Percentiles rank a stretch among this genome's conserved stretches.
Evolutionary conservation across 2,797 vertebrate genomes (phyloP).

Genomic region (Thamnophis elegans): DNA sequence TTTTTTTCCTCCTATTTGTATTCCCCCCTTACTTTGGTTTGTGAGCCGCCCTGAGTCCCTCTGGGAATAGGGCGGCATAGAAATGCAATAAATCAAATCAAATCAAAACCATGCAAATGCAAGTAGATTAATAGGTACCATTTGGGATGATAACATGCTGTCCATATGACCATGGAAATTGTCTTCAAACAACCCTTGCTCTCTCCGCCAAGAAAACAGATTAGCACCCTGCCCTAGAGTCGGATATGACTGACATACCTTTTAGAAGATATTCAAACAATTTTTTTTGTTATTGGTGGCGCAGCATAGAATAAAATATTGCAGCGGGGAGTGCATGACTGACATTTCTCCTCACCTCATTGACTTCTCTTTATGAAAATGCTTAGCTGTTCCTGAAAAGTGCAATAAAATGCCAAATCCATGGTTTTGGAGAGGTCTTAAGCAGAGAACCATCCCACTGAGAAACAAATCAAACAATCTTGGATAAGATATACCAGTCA

Average conservation of each 20-base stretch:
- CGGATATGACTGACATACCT: background rate
- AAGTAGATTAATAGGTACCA: background rate
- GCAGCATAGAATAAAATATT: slow-evolving; percentile 31
- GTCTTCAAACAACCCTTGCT: background rate
- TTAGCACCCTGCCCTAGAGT: background rate
- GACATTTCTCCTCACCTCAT: slow-evolving; percentile 54
- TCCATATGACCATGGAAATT: background rate
- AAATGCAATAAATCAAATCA: too few species aligned
- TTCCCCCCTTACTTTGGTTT: too few species aligned
- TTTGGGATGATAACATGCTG: background rate
- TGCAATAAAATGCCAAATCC: slow-evolving; percentile 27
- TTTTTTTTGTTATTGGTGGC: slow-evolving; percentile 32
- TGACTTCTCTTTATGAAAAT: slow-evolving; percentile 66
- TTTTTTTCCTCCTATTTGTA: too few species aligned
- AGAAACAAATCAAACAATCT: slow-evolving; percentile 43
- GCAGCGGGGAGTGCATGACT: slow-evolving; percentile 37
- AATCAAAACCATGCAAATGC: background rate
- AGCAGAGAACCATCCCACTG: background rate
- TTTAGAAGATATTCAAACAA: slow-evolving; percentile 28
- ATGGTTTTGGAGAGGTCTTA: slow-evolving; percentile 43
- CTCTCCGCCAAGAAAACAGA: background rate
- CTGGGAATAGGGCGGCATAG: too few species aligned
- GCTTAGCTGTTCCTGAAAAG: slow-evolving; percentile 32
- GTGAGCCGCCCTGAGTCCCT: too few species aligned
- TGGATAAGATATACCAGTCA: slow-evolving; percentile 51